Conservation (phyloP, 2,113 vertebrate genomes). For the Megaptera novaeangliae region DNA sequence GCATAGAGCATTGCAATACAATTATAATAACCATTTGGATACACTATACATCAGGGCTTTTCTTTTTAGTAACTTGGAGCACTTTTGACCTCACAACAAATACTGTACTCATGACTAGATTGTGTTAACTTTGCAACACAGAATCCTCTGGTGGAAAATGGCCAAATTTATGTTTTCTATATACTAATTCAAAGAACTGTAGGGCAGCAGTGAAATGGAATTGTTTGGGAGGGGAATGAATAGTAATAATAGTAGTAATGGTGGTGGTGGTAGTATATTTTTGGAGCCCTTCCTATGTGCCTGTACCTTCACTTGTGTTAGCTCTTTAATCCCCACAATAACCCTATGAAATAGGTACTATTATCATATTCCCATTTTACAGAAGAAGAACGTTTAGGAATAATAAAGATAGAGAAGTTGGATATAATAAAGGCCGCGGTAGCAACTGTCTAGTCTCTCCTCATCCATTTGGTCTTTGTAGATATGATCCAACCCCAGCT, state of each 20-base stretch:
- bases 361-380: background rate
- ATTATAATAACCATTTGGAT: background rate
- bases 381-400: background rate
- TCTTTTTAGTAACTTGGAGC: background rate
- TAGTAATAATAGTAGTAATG: background rate
- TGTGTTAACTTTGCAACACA: background rate
- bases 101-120: background rate
- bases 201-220: background rate
- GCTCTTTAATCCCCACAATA: background rate
- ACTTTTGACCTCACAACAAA: background rate
- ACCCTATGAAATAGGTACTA: background rate
- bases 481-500: background rate
- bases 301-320: background rate
- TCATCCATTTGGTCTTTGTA: background rate
- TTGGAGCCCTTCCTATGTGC: background rate
- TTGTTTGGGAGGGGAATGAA: background rate
- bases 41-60: background rate
- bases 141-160: background rate
- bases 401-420: background rate
- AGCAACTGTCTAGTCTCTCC: background rate
- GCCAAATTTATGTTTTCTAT: background rate
- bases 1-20: background rate
- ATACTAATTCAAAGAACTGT: background rate
- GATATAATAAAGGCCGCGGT: background rate
- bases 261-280: background rate